phyloP scores from a whole-genome alignment of 2,888 invertebrate genomes.

The Cynaeus angustus region DNA sequence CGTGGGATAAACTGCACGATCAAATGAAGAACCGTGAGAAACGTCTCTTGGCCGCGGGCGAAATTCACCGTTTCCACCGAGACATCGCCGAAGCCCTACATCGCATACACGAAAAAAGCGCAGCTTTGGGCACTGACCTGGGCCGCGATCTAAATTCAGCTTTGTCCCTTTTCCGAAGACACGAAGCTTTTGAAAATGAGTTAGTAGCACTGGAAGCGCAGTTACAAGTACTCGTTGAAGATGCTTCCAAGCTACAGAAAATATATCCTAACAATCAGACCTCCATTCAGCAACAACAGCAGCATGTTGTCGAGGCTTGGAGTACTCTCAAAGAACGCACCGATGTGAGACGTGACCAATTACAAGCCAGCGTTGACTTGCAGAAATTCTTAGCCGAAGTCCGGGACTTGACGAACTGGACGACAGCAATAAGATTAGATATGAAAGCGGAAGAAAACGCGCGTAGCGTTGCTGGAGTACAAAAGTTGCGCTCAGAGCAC shows the following conservation, averaged over 20 bases:
- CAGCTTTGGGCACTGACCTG: conserved; percentile 85
- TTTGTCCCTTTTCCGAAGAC: conserved; percentile 85
- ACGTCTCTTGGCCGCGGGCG: conserved; percentile 93
- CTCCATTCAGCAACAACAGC: conserved; percentile 91
- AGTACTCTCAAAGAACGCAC: conserved; percentile 88
- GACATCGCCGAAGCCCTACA: conserved; percentile 94
- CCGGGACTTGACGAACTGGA: conserved; percentile 92
- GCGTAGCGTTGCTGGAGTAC: conserved; percentile 87
- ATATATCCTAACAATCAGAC: conserved; percentile 94
- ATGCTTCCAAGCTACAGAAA: conserved; percentile 89
- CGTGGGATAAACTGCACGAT: conserved; percentile 91
- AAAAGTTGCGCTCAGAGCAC: conserved; percentile 87
- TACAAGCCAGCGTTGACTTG: conserved; percentile 90
- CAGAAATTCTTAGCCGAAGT: conserved; percentile 91
- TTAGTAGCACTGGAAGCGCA: conserved; percentile 93
- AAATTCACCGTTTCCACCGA: conserved; percentile 97
- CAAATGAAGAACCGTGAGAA: conserved; percentile 90
- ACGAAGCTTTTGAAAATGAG: conserved; percentile 96
- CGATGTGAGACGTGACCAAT: conserved; percentile 83
- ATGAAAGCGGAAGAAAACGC: conserved; percentile 88
- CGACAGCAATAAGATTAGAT: conserved; percentile 83
- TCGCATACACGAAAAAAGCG: conserved; percentile 92
- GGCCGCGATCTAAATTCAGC: conserved; percentile 92
- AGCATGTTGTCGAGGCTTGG: conserved; percentile 91
- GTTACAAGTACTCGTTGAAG: conserved; percentile 92